phyloP scores from a whole-genome alignment of 2,113 vertebrate species.

The Brienomyrus longianalis region DNA sequence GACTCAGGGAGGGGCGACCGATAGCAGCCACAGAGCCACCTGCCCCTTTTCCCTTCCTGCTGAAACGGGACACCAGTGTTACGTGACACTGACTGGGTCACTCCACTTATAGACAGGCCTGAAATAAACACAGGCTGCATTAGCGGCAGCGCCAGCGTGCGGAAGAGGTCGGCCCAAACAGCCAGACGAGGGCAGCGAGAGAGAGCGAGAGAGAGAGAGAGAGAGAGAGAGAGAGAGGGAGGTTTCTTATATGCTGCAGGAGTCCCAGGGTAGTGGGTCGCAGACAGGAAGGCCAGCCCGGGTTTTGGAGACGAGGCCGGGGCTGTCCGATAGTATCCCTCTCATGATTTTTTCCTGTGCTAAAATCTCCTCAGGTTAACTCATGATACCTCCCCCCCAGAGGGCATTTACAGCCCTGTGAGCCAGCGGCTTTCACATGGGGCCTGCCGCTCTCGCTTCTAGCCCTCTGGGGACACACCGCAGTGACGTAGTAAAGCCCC shows the following conservation, averaged over 20 bases:
- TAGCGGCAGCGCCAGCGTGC: background rate
- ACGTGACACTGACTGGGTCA: constrained; percentile 42
- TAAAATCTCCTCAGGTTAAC: background rate
- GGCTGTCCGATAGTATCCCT: background rate
- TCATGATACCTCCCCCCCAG: background rate
- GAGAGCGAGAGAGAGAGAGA: background rate
- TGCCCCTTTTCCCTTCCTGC: constrained; percentile 25
- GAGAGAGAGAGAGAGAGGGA: background rate
- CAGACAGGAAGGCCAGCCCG: background rate
- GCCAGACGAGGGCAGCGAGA: background rate
- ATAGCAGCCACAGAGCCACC: background rate
- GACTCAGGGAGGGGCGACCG: background rate
- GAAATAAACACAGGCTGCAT: constrained; percentile 41
- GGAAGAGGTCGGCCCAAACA: background rate
- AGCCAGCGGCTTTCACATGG: background rate
- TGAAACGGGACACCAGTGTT: constrained; percentile 41
- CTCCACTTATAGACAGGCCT: constrained; percentile 46
- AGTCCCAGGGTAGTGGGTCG: no score
- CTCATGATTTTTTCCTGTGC: background rate
- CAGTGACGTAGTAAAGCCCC: background rate
- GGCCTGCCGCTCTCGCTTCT: background rate
- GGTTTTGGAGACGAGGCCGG: background rate
- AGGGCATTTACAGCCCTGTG: background rate
- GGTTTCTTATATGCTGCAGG: no score
- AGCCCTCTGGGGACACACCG: background rate